Evolutionary conservation across 1,140 invertebrate genomes (phyloP).

Genomic region (Pseudomyrmex flavicornis): DNA sequence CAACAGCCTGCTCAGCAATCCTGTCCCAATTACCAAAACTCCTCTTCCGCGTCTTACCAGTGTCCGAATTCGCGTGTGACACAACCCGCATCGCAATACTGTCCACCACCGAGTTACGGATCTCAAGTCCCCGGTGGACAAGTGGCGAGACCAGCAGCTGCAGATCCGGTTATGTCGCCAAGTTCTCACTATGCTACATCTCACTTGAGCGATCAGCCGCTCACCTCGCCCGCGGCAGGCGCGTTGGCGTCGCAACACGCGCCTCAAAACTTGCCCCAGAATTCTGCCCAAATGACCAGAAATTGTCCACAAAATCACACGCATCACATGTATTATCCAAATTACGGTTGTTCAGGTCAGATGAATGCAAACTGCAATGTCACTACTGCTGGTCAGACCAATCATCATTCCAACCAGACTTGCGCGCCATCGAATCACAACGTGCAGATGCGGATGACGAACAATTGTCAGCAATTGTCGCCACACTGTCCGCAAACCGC

Average conservation of each 20-base stretch:
- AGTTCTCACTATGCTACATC: slow-evolving; percentile 80
- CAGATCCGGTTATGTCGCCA: slow-evolving; percentile 81
- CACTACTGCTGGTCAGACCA: slow-evolving; percentile 63
- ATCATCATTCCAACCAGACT: slow-evolving; percentile 67
- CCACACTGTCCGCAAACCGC: slow-evolving; percentile 74
- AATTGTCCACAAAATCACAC: slow-evolving; percentile 82
- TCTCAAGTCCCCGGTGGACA: slow-evolving; percentile 67
- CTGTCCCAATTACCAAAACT: slow-evolving; percentile 79
- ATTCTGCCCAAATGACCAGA: slow-evolving; percentile 84
- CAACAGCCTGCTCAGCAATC: slow-evolving; percentile 67
- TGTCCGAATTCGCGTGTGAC: slow-evolving; percentile 78
- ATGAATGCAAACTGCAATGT: slow-evolving; percentile 74
- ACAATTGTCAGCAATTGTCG: slow-evolving; percentile 78
- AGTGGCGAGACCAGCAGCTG: slow-evolving; percentile 74
- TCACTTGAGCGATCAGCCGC: slow-evolving; percentile 84
- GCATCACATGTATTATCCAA: slow-evolving; percentile 78
- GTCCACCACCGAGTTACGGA: slow-evolving; percentile 75
- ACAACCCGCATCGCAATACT: slow-evolving; percentile 76
- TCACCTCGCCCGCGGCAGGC: slow-evolving; percentile 87
- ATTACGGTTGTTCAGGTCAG: slow-evolving; percentile 77
- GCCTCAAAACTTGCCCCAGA: slow-evolving; percentile 83
- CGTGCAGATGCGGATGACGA: slow-evolving; percentile 68
- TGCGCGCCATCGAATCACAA: slow-evolving; percentile 62
- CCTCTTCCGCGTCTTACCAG: slow-evolving; percentile 76
- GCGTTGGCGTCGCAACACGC: slow-evolving; percentile 85